These are phyloP conservation scores for Cerastoderma edule DNA, from an alignment of 2,888 invertebrate genomes.

Conservation along the genomic window DNA sequence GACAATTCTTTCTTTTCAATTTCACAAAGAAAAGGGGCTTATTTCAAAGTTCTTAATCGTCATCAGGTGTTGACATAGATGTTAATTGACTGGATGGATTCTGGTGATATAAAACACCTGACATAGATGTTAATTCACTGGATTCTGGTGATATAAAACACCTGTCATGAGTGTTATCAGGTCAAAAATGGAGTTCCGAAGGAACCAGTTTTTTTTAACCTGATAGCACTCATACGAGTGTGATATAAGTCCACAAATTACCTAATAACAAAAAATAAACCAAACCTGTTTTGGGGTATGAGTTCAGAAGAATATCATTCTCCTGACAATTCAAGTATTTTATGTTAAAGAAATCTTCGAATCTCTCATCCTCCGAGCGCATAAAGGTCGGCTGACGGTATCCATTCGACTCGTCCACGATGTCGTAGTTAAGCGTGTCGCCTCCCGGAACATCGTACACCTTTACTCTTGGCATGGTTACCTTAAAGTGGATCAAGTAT, in stretches of 20 bases:
- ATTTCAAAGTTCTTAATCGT: no score
- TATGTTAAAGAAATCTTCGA: not conserved
- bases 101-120: not conserved
- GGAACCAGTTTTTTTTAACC: not conserved
- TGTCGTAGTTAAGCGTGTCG: not conserved
- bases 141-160: no score
- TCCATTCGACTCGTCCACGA: not conserved
- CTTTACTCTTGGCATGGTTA: not conserved
- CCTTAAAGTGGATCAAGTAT: no score
- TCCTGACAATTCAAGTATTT: not conserved
- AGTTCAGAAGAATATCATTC: not conserved
- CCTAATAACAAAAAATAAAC: no score
- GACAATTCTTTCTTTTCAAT: no score
- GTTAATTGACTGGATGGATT: no score
- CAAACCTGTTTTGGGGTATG: slow-evolving; percentile 4
- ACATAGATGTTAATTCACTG: not conserved
- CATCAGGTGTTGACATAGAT: no score
- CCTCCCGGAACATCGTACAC: not conserved
- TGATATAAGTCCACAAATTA: not conserved
- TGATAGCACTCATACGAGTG: not conserved
- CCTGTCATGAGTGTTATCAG: not conserved
- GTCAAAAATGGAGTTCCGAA: not conserved
- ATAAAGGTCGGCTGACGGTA: not conserved
- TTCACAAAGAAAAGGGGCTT: no score
- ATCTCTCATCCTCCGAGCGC: not conserved